Evolutionary conservation across 2,888 invertebrate genomes (phyloP), one percentile per base, ranked within the genome.

Genomic region (Nezara viridula): DNA sequence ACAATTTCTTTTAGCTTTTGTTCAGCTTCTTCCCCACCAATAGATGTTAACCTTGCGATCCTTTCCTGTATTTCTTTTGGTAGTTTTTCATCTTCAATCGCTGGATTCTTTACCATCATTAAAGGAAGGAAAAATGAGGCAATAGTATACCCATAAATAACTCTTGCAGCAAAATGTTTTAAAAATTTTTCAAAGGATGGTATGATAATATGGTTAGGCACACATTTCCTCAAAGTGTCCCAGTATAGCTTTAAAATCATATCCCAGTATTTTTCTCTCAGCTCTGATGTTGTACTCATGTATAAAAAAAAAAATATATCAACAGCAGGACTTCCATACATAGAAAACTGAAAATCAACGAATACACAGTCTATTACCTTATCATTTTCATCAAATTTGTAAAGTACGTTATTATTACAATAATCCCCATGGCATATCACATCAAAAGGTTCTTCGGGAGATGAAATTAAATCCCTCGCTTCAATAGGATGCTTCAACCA

Each of bases 371-470:
- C 92, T 24, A 91, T 92, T 3, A 90, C 47, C 2, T 92, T 92
- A 85, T 92, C 91, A 19, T 90, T 91, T 9, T 91, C 90, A 6
- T 52, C 92, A 90, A 93, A 93, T 77, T 92, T 92, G 90, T 92
- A 93, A 27, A 93, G 89, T 50, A 93, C 91, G 91, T 93, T 93
- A 90, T 93, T 93, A 6, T 92, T 92, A 92, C 93, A 93, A 73
- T 93, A 91, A 90, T 93, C 93, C 0, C 93, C 93, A 86, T 93
- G 93, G 81, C 92, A 92, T 0, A 93, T 88, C 1, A 93, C 93
- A 49, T 89, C 89, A 5, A 86, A 49, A 1, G 91, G 91, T 88
- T 91, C 91, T 55, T 89, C 90, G 19, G 90, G 87, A n/a, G 21
- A 37, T 10, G 73, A 73, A 21, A 90, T 49, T 9, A 60, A 60